Evolutionary conservation across 2,797 vertebrate genomes (phyloP).

Genomic region (Rhinella marina): DNA sequence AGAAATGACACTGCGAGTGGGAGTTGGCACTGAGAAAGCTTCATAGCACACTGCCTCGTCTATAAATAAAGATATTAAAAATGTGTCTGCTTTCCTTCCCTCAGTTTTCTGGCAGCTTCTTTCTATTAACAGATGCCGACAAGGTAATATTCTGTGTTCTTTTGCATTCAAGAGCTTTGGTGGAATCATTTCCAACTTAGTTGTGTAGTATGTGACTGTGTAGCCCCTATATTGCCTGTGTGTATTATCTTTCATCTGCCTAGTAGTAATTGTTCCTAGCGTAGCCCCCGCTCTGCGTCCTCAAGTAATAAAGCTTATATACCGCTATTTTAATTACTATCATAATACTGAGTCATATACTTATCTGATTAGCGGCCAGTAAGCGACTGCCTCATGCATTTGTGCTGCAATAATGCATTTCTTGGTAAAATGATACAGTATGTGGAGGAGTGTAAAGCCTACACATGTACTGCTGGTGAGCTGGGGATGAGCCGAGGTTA

Average conservation of each 20-base stretch:
- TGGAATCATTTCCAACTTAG: slow-evolving; percentile 50
- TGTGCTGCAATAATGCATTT: background rate
- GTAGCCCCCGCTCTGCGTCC: background rate
- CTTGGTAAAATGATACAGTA: slow-evolving; percentile 47
- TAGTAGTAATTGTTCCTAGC: slow-evolving; percentile 7
- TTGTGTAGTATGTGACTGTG: slow-evolving; percentile 49
- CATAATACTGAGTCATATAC: slow-evolving; percentile 21
- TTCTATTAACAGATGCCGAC: slow-evolving; percentile 58
- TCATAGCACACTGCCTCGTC: slow-evolving; percentile 47
- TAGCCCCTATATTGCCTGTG: slow-evolving; percentile 9
- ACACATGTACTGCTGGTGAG: slow-evolving; percentile 34
- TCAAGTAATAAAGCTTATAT: slow-evolving; percentile 9
- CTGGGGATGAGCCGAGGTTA: background rate
- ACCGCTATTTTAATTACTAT: slow-evolving; percentile 7
- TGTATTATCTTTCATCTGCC: slow-evolving; percentile 11
- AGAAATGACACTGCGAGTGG: slow-evolving; percentile 45
- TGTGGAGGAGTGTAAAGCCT: slow-evolving; percentile 10
- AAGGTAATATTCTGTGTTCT: slow-evolving; percentile 61
- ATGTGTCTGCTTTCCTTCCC: slow-evolving; percentile 48
- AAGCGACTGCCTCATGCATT: background rate
- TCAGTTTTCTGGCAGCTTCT: slow-evolving; percentile 56
- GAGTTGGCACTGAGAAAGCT: slow-evolving; percentile 48
- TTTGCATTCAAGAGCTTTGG: slow-evolving; percentile 52
- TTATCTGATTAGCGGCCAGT: slow-evolving; percentile 6
- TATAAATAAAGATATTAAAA: slow-evolving; percentile 57